Base-by-base conservation (phyloP, 2,113 vertebrate genomes). In the Acanthochromis polyacanthus region DNA sequence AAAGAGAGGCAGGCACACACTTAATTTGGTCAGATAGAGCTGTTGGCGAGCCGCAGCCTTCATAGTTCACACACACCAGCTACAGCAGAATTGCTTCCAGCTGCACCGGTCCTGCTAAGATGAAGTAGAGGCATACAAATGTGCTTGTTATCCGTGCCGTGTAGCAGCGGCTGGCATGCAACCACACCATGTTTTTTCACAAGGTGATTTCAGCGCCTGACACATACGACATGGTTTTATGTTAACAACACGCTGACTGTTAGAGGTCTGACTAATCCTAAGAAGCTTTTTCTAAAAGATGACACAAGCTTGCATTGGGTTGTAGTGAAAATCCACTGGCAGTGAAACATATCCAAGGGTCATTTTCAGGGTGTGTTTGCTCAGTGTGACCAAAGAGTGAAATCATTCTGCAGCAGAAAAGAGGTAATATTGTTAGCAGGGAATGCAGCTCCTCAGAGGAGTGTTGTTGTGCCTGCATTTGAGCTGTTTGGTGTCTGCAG, bases 241-340 rank as follows among this genome's bases (percentile, higher is more conserved):
- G 78, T 77, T 71, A 80, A 84, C 70, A 80, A 56, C 81, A 79
- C 57, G 80, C 55, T 71, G 60, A 86, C 74, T 81, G 46, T 84
- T 51, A 25, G 75, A 76, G 55, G 71, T 79, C 62, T 61, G 57
- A 61, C 66, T 93, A 90, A 93, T 91, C 86, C 88, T 79, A 71
- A 83, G 82, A 79, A 80, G 87, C 77, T 88, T 90, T 89, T 78
- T 80, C 25, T 45, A 57, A 87, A 88, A 81, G 71, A 81, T 84
- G 86, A 85, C 75, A 82, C 62, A 7, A 66, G 82, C 70, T 74
- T 74, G 63, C 77, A 50, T 89, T 82, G 61, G 48, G 63, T 83
- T 82, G 61, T 63, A 46, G 57, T 56, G 50, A 62, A 87, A 88
- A 86, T 87, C 82, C 62, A 40, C 50, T 65, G 53, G 63, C 55